Base-by-base conservation (phyloP, 2,113 vertebrate species). In the Oenanthe oenanthe region DNA sequence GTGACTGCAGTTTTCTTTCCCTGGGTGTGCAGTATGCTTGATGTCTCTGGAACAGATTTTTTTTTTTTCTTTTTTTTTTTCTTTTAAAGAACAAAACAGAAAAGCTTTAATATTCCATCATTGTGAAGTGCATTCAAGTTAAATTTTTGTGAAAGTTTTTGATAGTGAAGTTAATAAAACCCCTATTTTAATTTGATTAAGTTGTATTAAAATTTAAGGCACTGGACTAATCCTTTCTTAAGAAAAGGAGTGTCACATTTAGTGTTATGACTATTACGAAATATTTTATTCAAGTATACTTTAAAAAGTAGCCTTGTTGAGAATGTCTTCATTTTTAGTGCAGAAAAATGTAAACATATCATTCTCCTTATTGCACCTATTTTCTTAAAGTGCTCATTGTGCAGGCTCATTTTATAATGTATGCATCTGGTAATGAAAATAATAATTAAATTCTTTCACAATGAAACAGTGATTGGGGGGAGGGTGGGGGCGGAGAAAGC, bases 371-470 rank as follows among this genome's bases (percentile, higher is more conserved):
- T 87, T 87, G 24, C 32, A 81, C 53, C 58, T 72, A 6, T 91
- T 95, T 91, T 87, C 83, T 67, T 94, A 28, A 88, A 90, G 68
- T 66, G 60, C 42, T 95, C 58, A 47, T 87, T 89, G 80, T 81
- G 45, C 40, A 53, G 65, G 75, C 67, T 94, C 28, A 60, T 89
- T 92, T 90, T 95, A 67, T 88, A 83, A 94, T 94, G 70, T 85
- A 58, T 94, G 65, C 62, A 77, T 66, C 63, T 94, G 67, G 78
- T 93, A 96, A 83, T 96, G 92, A 96, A 96, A 95, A 93, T 90
- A 97, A 50, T 97, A 94, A 94, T 95, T 95, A 94, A 67, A 70
- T 93, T 91, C 85, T 93, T 94, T 88, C 78, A 89, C 85, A 90
- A 63, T 95, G 91, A 90, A 94, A 71, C 81, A 85, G 21, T 88